phyloP scores from a whole-genome alignment of 2,888 invertebrate genomes.

The Pherbina coryleti region DNA sequence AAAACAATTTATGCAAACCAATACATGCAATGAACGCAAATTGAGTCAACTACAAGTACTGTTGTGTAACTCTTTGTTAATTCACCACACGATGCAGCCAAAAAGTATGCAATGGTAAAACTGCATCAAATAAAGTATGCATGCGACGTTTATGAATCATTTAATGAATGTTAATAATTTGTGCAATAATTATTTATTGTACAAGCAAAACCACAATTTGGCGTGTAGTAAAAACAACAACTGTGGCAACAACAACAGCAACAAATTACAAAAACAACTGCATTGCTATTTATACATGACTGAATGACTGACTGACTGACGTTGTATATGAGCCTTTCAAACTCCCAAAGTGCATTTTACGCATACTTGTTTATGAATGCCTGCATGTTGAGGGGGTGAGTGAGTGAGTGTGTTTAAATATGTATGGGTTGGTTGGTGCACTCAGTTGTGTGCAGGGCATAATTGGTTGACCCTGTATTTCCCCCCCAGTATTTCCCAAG shows the following conservation, averaged over 20 bases:
- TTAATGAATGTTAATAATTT: slow-evolving; percentile 8
- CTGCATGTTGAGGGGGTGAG: neutral
- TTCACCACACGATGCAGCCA: too few relatives aligned
- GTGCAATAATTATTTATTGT: neutral
- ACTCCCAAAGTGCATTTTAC: neutral
- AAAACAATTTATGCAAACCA: too few relatives aligned
- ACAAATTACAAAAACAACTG: slow-evolving; percentile 2
- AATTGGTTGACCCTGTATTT: slow-evolving; percentile 48
- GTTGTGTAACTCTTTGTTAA: too few relatives aligned
- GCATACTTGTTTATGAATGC: neutral
- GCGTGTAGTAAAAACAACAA: slow-evolving; percentile 4
- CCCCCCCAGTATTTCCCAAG: slow-evolving; percentile 28
- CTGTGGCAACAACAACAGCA: neutral
- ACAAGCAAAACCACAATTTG: neutral
- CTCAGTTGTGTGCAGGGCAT: neutral
- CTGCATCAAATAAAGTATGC: neutral
- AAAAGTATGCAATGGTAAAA: too few relatives aligned
- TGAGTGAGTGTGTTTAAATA: too few relatives aligned
- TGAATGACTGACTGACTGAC: neutral
- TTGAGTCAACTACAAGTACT: too few relatives aligned
- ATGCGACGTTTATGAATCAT: neutral
- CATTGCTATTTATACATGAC: neutral
- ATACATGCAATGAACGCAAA: too few relatives aligned
- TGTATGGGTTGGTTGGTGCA: neutral
- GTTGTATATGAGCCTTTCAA: too few relatives aligned